phyloP scores from a whole-genome alignment of 2,113 vertebrate species.

The Menidia beryllina region DNA sequence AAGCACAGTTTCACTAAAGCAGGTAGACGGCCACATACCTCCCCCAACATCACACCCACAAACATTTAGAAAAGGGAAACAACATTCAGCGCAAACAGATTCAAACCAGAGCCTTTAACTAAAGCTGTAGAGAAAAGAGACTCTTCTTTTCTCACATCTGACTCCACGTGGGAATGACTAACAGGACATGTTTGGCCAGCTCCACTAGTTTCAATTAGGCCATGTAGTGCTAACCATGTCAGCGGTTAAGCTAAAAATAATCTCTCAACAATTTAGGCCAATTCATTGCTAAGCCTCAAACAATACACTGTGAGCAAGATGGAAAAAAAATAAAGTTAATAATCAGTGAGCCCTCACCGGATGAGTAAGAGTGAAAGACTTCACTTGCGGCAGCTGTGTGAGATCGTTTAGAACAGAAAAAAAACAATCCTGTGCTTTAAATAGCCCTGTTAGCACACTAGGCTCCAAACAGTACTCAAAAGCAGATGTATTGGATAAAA shows the following conservation, averaged over 20 bases:
- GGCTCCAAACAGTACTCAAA: slow-evolving; percentile 1
- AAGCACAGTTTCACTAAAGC: background rate
- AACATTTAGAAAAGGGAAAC: background rate
- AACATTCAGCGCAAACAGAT: background rate
- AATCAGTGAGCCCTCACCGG: slow-evolving; percentile 1
- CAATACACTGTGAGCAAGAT: slow-evolving; percentile 28
- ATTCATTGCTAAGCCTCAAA: slow-evolving; percentile 39
- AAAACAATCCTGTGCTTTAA: background rate
- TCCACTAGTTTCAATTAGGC: slow-evolving; percentile 58
- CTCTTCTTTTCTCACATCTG: slow-evolving; percentile 7
- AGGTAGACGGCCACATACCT: background rate
- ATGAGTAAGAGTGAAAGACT: background rate
- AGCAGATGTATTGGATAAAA: slow-evolving; percentile 17
- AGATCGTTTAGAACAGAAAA: background rate
- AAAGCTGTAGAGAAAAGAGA: background rate
- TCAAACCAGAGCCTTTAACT: background rate
- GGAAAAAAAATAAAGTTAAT: slow-evolving; percentile 10
- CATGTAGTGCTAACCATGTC: slow-evolving; percentile 14
- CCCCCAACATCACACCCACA: background rate
- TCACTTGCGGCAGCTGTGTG: slow-evolving; percentile 1
- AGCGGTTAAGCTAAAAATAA: slow-evolving; percentile 43
- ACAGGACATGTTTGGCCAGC: slow-evolving; percentile 69
- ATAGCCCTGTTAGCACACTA: slow-evolving; percentile 9
- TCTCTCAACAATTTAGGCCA: slow-evolving; percentile 29
- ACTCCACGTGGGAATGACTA: slow-evolving; percentile 40